Evolutionary conservation across 2,888 invertebrate genomes (phyloP).

Genomic region (Nomada hirtipes): DNA sequence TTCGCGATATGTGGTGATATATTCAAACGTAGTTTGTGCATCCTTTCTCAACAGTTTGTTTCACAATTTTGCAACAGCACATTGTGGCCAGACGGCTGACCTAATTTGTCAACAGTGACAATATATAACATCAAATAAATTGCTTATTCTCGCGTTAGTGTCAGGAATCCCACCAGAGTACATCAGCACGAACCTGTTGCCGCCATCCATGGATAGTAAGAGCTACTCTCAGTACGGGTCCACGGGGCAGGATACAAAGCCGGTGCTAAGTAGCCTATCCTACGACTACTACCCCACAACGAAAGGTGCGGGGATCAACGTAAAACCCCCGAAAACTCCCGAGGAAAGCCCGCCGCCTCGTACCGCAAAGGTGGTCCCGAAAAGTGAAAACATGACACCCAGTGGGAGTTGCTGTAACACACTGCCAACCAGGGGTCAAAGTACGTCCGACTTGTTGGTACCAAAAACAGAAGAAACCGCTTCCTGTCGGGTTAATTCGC

Average conservation of each 20-base stretch:
- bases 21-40: neutral
- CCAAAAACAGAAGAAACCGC: conserved; percentile 88
- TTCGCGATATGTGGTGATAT: neutral
- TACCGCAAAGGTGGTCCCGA: conserved; percentile 77
- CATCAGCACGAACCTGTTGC: conserved; percentile 81
- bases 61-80: neutral
- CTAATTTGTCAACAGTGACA: no score
- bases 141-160: conserved; percentile 69
- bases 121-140: neutral
- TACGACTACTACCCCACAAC: conserved; percentile 81
- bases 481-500: conserved; percentile 84
- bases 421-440: conserved; percentile 77
- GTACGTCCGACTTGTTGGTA: conserved; percentile 86
- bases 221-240: conserved; percentile 80
- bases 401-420: conserved; percentile 84
- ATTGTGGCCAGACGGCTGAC: neutral
- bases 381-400: conserved; percentile 80
- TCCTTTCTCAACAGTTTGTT: neutral
- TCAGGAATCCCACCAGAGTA: conserved; percentile 82
- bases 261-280: conserved; percentile 78
- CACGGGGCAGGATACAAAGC: conserved; percentile 79
- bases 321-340: conserved; percentile 86
- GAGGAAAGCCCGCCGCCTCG: conserved; percentile 78
- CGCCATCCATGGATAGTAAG: conserved; percentile 81
- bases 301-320: conserved; percentile 80